A percentile compares a stretch with the other conserved stretches of the same genome.
Conservation (phyloP, 2,113 vertebrate genomes). For the Conger conger region DNA sequence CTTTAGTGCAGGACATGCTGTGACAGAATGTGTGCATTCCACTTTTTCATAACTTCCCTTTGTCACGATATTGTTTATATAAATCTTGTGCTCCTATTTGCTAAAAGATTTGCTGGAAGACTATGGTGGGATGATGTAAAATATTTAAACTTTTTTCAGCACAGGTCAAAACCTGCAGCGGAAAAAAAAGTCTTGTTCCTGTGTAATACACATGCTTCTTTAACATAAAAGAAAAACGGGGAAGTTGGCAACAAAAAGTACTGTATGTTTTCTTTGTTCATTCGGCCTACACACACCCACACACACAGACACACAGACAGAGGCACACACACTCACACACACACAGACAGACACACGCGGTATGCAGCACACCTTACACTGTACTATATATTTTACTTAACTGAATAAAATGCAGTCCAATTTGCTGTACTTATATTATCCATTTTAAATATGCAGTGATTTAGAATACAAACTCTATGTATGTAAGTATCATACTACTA, state of each 20-base stretch:
- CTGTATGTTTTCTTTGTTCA: background rate
- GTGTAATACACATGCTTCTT: background rate
- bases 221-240: background rate
- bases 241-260: background rate
- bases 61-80: conserved; percentile 31
- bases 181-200: background rate
- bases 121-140: conserved; percentile 29
- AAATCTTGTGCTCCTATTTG: conserved; percentile 33
- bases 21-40: conserved; percentile 28
- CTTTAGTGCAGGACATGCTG: conserved; percentile 22
- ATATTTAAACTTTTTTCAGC: conserved; percentile 22
- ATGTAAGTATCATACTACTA: background rate
- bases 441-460: no score
- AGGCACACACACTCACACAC: no score
- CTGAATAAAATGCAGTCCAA: no score
- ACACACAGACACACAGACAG: no score
- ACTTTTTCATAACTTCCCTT: conserved; percentile 31
- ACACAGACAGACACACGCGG: no score
- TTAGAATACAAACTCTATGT: background rate
- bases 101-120: conserved; percentile 35
- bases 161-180: conserved; percentile 30
- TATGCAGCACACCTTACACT: no score
- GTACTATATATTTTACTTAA: no score
- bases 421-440: no score
- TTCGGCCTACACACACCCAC: background rate